Evolutionary conservation across 1,140 invertebrate genomes (phyloP).

Genomic region (Drosophila micromelanica): DNA sequence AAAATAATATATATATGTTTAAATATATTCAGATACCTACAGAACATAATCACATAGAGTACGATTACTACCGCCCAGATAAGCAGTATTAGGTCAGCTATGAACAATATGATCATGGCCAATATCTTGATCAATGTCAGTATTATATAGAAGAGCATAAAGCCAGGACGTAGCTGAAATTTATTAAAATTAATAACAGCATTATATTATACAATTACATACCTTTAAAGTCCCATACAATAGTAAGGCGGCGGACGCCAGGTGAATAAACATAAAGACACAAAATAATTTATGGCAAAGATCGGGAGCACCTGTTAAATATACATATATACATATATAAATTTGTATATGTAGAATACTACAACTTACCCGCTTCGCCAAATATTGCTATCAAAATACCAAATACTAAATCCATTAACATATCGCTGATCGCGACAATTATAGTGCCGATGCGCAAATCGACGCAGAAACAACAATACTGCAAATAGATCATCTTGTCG

Average conservation of each 20-base stretch:
- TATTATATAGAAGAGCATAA: conserved; percentile 55
- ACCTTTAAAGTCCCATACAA: conserved; percentile 46
- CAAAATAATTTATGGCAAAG: conserved; percentile 42
- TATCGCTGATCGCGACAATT: conserved; percentile 21
- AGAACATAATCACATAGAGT: conserved; percentile 32
- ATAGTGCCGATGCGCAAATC: conserved; percentile 57
- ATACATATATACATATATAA: not conserved
- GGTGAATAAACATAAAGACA: conserved; percentile 50
- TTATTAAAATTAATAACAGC: too few relatives aligned
- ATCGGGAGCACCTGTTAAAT: conserved; percentile 48
- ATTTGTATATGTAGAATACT: not conserved
- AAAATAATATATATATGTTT: not conserved
- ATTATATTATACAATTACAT: not conserved
- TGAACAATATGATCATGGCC: conserved; percentile 47
- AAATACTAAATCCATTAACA: conserved; percentile 34
- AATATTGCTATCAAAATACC: conserved; percentile 30
- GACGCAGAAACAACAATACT: conserved; percentile 54
- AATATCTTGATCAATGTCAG: conserved; percentile 31
- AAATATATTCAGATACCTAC: conserved; percentile 23
- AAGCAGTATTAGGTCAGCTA: conserved; percentile 48
- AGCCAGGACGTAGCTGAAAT: conserved; percentile 43
- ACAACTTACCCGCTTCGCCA: conserved; percentile 54
- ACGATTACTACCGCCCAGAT: conserved; percentile 45
- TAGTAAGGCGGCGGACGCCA: conserved; percentile 26
- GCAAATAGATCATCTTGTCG: conserved; percentile 63